A percentile compares a stretch with the other conserved stretches of the same genome.
Evolutionary conservation across 2,888 invertebrate genomes (phyloP).

Genomic region (Acronicta leporina): DNA sequence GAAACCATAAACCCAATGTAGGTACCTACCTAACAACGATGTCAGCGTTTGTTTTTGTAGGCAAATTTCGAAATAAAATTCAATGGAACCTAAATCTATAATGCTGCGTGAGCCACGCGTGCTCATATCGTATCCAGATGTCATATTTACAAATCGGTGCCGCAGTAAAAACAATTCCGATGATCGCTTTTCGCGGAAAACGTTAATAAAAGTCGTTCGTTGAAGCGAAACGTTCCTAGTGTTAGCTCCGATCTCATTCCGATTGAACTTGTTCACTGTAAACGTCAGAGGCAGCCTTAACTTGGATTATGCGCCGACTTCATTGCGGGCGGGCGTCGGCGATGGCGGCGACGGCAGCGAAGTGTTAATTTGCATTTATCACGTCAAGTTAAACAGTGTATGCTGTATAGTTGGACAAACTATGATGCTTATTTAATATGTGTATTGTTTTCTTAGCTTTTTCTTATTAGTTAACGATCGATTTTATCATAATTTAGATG

Average conservation of each 20-base stretch:
- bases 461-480: too few relatives aligned
- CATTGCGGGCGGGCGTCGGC: slow-evolving; percentile 16
- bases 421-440: slow-evolving; percentile 8
- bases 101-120: slow-evolving; percentile 6
- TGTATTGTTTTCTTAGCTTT: slow-evolving; percentile 5
- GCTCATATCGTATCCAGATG: slow-evolving; percentile 42
- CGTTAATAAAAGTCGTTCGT: slow-evolving; percentile 69
- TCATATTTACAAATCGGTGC: slow-evolving; percentile 57
- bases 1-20: too few relatives aligned
- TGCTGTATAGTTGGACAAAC: slow-evolving; percentile 17
- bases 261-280: slow-evolving; percentile 28
- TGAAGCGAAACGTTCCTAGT: slow-evolving; percentile 61
- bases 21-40: too few relatives aligned
- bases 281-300: slow-evolving; percentile 52
- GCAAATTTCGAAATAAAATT: slow-evolving; percentile 4
- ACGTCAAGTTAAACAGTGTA: slow-evolving; percentile 17
- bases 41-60: slow-evolving; percentile 1
- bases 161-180: slow-evolving; percentile 64
- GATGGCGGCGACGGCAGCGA: slow-evolving; percentile 10
- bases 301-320: slow-evolving; percentile 48
- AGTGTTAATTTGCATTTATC: slow-evolving; percentile 49
- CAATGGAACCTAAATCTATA: not conserved
- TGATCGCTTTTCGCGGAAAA: slow-evolving; percentile 68
- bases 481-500: too few relatives aligned
- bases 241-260: slow-evolving; percentile 26